Conservation (phyloP, 35 echinoderm and acorn worm species). For the Heliocidaris tuberculata region DNA sequence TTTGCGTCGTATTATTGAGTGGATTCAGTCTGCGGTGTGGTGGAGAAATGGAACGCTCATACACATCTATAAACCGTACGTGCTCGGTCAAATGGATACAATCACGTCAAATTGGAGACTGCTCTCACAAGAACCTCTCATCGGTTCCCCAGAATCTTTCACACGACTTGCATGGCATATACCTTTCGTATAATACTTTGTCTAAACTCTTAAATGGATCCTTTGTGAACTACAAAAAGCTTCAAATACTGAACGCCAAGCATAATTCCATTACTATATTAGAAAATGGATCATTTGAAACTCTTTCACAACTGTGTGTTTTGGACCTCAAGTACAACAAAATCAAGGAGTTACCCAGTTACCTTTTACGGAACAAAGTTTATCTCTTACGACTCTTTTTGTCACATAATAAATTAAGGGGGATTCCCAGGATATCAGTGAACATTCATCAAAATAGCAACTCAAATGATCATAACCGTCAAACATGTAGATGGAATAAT, state of each 20-base stretch:
- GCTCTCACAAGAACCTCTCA: not conserved
- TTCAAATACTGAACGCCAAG: not conserved
- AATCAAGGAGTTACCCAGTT: not conserved
- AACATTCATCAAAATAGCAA: not conserved
- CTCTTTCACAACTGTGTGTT: not conserved
- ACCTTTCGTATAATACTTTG: not conserved
- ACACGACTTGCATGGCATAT: not conserved
- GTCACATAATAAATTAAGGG: not conserved
- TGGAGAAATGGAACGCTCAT: not conserved
- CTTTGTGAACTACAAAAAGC: not conserved
- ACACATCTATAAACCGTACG: not conserved
- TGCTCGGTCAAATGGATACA: not conserved
- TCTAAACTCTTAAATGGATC: not conserved
- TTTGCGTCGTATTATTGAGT: not conserved
- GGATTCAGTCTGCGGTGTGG: not conserved
- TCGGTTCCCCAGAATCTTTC: conserved; percentile 35
- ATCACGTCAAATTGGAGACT: not conserved
- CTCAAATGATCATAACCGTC: not conserved
- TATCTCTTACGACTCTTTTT: not conserved
- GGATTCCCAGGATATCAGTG: not conserved
- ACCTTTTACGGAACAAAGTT: not conserved
- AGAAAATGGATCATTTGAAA: not conserved
- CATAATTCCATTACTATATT: not conserved
- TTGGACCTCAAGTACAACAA: not conserved
- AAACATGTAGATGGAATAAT: not conserved